Percentiles rank a stretch among this genome's conserved stretches.
phyloP scores from a whole-genome alignment of 2,797 vertebrate genomes.

The Melanotaenia pygmaea region DNA sequence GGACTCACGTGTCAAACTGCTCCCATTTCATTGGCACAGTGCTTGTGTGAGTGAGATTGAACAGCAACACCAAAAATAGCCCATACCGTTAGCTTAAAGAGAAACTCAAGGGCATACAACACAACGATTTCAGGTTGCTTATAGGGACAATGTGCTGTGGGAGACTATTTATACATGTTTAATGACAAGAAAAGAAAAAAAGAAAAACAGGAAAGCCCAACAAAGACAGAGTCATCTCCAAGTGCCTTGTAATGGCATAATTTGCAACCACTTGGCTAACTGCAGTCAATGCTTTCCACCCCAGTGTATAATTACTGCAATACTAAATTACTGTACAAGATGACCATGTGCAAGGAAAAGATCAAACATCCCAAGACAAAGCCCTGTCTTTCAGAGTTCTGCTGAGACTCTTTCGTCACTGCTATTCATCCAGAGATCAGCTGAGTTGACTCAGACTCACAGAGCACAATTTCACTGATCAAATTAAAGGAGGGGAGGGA shows the following conservation, averaged over 20 bases:
- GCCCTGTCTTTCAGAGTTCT: background rate
- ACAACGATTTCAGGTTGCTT: constrained; percentile 24
- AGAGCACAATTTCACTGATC: constrained; percentile 44
- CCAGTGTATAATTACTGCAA: background rate
- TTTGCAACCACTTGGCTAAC: background rate
- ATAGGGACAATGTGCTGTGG: background rate
- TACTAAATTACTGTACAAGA: background rate
- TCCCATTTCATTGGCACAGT: constrained; percentile 4
- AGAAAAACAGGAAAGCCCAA: constrained; percentile 1
- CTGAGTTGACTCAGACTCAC: constrained; percentile 6
- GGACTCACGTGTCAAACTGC: constrained; percentile 3
- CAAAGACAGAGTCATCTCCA: constrained; percentile 31
- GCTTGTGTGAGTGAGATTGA: constrained; percentile 14
- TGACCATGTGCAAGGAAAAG: background rate
- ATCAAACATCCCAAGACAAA: constrained; percentile 19
- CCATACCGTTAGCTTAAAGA: constrained; percentile 32
- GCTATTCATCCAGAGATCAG: constrained; percentile 34
- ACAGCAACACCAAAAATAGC: constrained; percentile 59
- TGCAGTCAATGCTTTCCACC: background rate
- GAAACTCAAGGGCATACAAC: constrained; percentile 49
- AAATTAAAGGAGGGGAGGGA: constrained; percentile 29
- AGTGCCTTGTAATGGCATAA: background rate
- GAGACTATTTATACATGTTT: constrained; percentile 11
- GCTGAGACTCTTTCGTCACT: background rate
- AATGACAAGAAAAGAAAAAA: background rate